A percentile compares a stretch with the other conserved stretches of the same genome.
Conservation (phyloP, 2,797 vertebrate genomes). For the Pangasius sanitwongsei region DNA sequence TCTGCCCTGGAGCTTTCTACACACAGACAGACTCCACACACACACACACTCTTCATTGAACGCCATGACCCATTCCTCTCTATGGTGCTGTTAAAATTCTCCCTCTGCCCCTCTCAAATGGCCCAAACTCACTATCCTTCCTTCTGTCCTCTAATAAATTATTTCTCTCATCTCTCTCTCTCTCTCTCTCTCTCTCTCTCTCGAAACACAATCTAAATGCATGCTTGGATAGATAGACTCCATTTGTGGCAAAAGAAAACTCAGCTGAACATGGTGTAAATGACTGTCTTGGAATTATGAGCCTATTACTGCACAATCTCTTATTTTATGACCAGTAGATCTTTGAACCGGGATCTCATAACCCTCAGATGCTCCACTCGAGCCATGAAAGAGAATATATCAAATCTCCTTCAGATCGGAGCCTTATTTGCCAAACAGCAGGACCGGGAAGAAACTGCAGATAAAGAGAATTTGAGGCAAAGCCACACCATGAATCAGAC, state of each 20-base stretch:
- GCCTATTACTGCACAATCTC: constrained; percentile 31
- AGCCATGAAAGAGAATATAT: constrained; percentile 44
- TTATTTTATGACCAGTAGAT: constrained; percentile 28
- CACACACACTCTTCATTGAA: constrained; percentile 16
- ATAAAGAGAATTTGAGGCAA: constrained; percentile 36
- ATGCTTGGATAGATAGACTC: constrained; percentile 13
- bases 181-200: constrained; percentile 33
- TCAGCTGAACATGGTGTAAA: constrained; percentile 17
- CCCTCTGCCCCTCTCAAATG: constrained; percentile 28
- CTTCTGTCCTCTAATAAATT: constrained; percentile 28
- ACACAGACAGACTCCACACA: constrained; percentile 40
- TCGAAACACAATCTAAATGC: background rate
- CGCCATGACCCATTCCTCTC: constrained; percentile 61
- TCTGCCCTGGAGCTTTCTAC: constrained; percentile 56
- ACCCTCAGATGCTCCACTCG: constrained; percentile 3
- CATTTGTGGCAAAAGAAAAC: constrained; percentile 28
- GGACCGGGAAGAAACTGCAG: constrained; percentile 31
- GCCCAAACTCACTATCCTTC: constrained; percentile 20
- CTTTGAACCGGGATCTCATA: constrained; percentile 23
- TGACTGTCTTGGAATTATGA: constrained; percentile 34
- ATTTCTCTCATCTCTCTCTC: constrained; percentile 8
- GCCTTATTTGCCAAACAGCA: constrained; percentile 42
- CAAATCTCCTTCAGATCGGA: constrained; percentile 26
- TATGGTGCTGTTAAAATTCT: constrained; percentile 40
- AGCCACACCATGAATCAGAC: constrained; percentile 19